Evolutionary conservation across 2,888 invertebrate species (phyloP), one percentile per base, ranked within the genome.

Genomic region (Geophilus truncorum): DNA sequence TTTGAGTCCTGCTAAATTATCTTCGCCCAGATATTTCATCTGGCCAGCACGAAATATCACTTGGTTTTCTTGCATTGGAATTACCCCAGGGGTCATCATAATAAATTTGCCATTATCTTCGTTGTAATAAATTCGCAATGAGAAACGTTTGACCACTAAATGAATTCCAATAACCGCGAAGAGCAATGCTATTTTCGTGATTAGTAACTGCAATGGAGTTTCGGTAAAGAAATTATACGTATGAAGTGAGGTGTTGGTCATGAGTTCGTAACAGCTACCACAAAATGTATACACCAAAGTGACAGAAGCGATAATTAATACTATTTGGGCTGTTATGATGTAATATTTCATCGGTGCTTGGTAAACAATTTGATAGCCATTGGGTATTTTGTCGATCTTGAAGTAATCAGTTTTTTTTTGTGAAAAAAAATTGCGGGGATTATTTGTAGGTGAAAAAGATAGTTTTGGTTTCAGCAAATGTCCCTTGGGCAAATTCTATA

Each of bases 61-160:
- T 12, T 18, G 78, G 6, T n/a, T 21, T n/a, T 28, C 51, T 12
- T 21, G 18, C 15, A 45, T 78, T 78, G 51, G 78, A 45, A 28
- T 23, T 40, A 10, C 23, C 23, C 21, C 9, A 12, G 51, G 28
- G 5, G 36, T 15, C 30, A 62, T 36, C 28, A 57, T 30, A 15
- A 79, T 62, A 32, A 79, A 79, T 62, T 79, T 57, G 23, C 15
- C 21, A 12, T n/a, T 32, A 15, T 18, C 4, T n/a, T 79, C 79
- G 18, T 79, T 79, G 62, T 62, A 79, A 32, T 79, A 79, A 30
- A 79, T 79, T 21, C 79, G 28, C 21, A 79, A 1, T 10, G n/a
- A 32, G 25, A 32, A 23, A 30, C 79, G 79, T 30, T 18, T 62
- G 3, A 79, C 15, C n/a, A 79, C 62, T 28, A 62, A 1, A 23